Evolutionary conservation across 2,888 invertebrate species (phyloP).

Genomic region (Agriotes lineatus): DNA sequence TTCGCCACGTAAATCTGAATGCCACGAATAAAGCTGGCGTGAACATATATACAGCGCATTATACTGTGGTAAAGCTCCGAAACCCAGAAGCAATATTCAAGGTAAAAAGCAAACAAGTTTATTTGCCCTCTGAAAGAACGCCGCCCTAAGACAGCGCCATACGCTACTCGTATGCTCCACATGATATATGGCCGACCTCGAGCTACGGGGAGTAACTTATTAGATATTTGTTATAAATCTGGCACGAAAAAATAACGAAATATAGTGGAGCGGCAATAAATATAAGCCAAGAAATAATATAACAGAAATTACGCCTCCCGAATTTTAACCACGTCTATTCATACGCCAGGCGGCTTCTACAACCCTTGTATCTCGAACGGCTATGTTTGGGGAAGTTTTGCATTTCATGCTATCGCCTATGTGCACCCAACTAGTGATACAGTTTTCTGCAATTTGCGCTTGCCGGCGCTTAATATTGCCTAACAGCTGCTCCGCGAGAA

Average conservation of each 20-base stretch:
- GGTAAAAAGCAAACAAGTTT: conserved; percentile 43
- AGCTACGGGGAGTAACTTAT: conserved; percentile 58
- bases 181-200: conserved; percentile 55
- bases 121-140: conserved; percentile 37
- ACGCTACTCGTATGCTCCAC: conserved; percentile 47
- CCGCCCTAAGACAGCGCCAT: conserved; percentile 40
- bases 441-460: too few relatives aligned
- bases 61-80: conserved; percentile 29
- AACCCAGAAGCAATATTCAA: conserved; percentile 38
- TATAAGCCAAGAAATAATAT: conserved; percentile 57
- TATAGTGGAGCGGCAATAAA: conserved; percentile 57
- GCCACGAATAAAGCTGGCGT: conserved; percentile 19
- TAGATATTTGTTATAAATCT: conserved; percentile 62
- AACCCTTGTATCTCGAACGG: background rate
- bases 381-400: background rate
- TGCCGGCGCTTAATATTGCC: too few relatives aligned
- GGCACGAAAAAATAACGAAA: conserved; percentile 57
- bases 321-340: conserved; percentile 53
- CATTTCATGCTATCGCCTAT: too few relatives aligned
- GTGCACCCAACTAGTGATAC: background rate
- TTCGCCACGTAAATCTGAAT: conserved; percentile 21
- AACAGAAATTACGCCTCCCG: conserved; percentile 55
- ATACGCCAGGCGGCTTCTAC: background rate
- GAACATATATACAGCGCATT: conserved; percentile 28
- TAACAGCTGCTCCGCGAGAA: too few relatives aligned